These are phyloP conservation scores for Dicyrtomina minuta DNA, from an alignment of 2,888 invertebrate species.

Conservation along the genomic window DNA sequence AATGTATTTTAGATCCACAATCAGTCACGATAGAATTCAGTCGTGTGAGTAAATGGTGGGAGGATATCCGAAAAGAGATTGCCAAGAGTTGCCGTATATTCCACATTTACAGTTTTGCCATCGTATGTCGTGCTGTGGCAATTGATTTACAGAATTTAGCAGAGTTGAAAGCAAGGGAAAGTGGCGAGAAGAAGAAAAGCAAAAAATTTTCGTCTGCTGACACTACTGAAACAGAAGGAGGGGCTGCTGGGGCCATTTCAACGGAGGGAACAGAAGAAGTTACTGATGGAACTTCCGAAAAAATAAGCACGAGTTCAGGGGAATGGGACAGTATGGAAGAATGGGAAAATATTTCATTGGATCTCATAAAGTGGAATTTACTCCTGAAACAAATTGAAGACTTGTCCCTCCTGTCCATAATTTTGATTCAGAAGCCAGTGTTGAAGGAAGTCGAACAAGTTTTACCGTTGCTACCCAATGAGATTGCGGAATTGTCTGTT, in stretches of 20 bases:
- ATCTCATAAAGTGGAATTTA: constrained; percentile 82
- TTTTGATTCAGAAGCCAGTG: constrained; percentile 58
- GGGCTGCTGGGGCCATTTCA: background rate
- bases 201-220: background rate
- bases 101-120: constrained; percentile 76
- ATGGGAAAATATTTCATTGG: constrained; percentile 82
- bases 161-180: constrained; percentile 36
- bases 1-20: constrained; percentile 20
- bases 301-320: background rate
- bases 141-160: constrained; percentile 58
- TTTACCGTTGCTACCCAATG: constrained; percentile 39
- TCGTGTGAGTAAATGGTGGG: constrained; percentile 80
- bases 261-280: background rate
- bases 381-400: constrained; percentile 87
- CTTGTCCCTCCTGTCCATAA: constrained; percentile 74
- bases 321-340: constrained; percentile 59
- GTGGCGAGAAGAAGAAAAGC: constrained; percentile 10
- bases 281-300: constrained; percentile 48
- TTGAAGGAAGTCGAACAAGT: constrained; percentile 27
- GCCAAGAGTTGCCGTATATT: constrained; percentile 73
- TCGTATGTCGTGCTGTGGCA: constrained; percentile 77
- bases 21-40: constrained; percentile 66
- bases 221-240: background rate
- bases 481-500: constrained; percentile 54
- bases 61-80: constrained; percentile 70